A percentile compares a stretch with the other conserved stretches of the same genome.
phyloP scores from a whole-genome alignment of 2,888 invertebrate genomes.

The Geophilus truncorum region DNA sequence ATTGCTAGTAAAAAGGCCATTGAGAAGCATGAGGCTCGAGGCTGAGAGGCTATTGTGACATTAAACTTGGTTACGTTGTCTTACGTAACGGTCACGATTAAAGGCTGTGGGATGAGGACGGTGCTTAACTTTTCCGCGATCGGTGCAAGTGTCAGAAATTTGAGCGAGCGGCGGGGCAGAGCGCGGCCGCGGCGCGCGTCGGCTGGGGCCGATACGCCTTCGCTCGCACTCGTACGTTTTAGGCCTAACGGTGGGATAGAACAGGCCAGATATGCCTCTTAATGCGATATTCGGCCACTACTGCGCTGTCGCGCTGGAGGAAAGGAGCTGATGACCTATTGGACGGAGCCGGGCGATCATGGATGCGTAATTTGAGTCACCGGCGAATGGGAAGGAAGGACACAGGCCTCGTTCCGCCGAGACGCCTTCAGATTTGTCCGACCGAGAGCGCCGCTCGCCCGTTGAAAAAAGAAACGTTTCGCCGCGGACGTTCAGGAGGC shows the following conservation, averaged over 20 bases:
- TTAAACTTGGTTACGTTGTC: slow-evolving; percentile 39
- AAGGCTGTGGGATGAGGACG: slow-evolving; percentile 28
- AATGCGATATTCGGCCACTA: slow-evolving; percentile 17
- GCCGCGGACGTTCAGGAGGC: slow-evolving; percentile 35
- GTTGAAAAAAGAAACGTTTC: slow-evolving; percentile 35
- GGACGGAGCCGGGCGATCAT: slow-evolving; percentile 8
- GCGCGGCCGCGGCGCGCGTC: neutral
- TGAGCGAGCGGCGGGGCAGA: slow-evolving; percentile 14
- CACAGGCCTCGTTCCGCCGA: slow-evolving; percentile 19
- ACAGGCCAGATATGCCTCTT: neutral
- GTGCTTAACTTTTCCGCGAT: neutral
- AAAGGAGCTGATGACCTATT: slow-evolving; percentile 23
- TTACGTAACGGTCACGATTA: slow-evolving; percentile 37
- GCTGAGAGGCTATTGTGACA: slow-evolving; percentile 39
- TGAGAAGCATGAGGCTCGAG: slow-evolving; percentile 38
- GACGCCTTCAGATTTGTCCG: neutral
- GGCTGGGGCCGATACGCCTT: neutral
- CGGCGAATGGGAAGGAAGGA: slow-evolving; percentile 33
- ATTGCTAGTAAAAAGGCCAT: slow-evolving; percentile 39
- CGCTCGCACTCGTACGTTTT: neutral
- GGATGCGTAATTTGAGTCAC: slow-evolving; percentile 31
- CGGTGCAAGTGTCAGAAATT: slow-evolving; percentile 32
- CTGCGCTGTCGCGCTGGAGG: slow-evolving; percentile 25
- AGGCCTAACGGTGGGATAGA: slow-evolving; percentile 20
- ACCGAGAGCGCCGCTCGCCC: slow-evolving; percentile 18